These are phyloP conservation scores for Sebastes paucispinis DNA, from an alignment of 2,797 vertebrate species.

Conservation along the genomic window DNA sequence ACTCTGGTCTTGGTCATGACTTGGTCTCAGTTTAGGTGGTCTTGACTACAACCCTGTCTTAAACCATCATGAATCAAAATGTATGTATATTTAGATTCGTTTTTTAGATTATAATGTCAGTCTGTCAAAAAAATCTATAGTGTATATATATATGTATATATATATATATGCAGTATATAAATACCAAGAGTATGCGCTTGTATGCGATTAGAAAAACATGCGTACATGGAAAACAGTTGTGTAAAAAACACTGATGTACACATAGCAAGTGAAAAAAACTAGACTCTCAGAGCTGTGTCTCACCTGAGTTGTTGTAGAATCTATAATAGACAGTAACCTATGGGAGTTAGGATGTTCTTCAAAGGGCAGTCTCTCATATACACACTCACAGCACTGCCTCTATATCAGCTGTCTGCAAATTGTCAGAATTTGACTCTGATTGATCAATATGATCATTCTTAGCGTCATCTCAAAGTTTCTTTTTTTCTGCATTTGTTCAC, in stretches of 20 bases:
- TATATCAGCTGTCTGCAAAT: not conserved
- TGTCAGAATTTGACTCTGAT: not conserved
- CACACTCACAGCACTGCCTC: not conserved
- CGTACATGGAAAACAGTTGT: not conserved
- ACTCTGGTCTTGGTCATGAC: not conserved
- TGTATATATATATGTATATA: too few relatives aligned
- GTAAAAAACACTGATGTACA: not conserved
- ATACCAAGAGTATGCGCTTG: not conserved
- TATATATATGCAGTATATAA: not conserved
- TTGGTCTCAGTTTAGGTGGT: not conserved
- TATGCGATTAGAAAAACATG: not conserved
- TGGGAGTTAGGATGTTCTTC: not conserved
- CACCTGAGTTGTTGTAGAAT: not conserved
- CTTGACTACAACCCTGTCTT: not conserved
- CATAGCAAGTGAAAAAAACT: not conserved
- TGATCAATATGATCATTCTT: not conserved
- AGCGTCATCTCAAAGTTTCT: not conserved
- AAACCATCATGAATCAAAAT: not conserved
- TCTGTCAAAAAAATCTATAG: not conserved
- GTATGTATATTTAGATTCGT: not conserved
- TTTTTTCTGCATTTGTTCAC: not conserved
- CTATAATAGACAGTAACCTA: not conserved
- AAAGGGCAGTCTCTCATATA: not conserved
- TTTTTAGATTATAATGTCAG: not conserved
- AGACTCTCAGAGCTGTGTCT: not conserved